Evolutionary conservation across 2,113 vertebrate genomes (phyloP).

Genomic region (Puntigrus tetrazona): DNA sequence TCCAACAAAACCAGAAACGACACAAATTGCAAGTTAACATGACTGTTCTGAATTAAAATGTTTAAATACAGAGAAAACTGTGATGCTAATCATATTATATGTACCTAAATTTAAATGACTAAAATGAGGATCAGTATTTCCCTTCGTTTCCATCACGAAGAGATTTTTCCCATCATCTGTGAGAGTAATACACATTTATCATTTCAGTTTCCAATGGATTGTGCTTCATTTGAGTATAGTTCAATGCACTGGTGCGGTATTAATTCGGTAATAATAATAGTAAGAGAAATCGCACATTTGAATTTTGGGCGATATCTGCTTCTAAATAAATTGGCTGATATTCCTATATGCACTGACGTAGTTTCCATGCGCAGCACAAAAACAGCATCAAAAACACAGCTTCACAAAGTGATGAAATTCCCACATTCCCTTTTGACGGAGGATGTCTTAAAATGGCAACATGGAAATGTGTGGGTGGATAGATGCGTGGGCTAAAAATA

Average conservation of each 20-base stretch:
- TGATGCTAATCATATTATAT: neutral
- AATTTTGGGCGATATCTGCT: neutral
- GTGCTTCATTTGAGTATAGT: neutral
- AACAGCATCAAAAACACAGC: neutral
- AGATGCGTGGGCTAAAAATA: conserved; percentile 68
- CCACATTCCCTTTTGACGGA: conserved; percentile 14
- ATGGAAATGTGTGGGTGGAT: conserved; percentile 63
- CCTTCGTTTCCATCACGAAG: neutral
- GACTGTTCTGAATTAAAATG: neutral
- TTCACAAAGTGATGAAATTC: conserved; percentile 13
- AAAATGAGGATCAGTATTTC: neutral
- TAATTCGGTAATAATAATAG: neutral
- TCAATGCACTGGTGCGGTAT: neutral
- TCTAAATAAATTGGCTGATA: neutral
- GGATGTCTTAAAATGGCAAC: conserved; percentile 49
- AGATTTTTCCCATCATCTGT: neutral
- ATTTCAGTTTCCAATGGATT: neutral
- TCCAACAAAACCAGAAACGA: neutral
- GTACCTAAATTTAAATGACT: neutral
- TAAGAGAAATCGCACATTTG: neutral
- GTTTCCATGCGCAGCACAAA: neutral
- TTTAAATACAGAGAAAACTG: neutral
- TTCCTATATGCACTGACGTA: neutral
- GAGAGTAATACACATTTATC: neutral
- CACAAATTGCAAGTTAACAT: neutral